phyloP scores from a whole-genome alignment of 2,888 invertebrate genomes.

The Colletes collaris region DNA sequence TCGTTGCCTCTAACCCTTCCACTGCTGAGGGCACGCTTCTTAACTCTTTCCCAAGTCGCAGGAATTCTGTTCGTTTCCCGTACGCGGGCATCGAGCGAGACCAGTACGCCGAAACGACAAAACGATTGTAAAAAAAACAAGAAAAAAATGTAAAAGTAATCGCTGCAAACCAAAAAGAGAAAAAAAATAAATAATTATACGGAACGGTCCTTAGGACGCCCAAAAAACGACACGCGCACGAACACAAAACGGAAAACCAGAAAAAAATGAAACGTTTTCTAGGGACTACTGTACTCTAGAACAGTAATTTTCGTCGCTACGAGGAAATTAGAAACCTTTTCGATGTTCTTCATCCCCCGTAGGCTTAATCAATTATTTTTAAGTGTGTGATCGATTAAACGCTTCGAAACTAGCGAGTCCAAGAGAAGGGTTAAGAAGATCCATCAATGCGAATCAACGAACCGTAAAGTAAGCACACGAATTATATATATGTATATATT shows the following conservation, averaged over 20 bases:
- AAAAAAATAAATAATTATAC: background rate
- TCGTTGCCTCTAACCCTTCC: conserved; percentile 60
- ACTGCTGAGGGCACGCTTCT: conserved; percentile 21
- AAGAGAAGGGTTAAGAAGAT: conserved; percentile 42
- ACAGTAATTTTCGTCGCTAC: conserved; percentile 17
- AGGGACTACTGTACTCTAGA: background rate
- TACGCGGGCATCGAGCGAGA: background rate
- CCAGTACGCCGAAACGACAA: background rate
- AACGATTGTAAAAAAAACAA: background rate
- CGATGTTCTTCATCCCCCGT: conserved; percentile 18
- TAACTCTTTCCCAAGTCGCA: conserved; percentile 33
- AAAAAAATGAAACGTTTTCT: background rate
- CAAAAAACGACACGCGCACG: background rate
- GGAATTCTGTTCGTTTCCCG: background rate
- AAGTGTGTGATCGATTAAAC: conserved; percentile 9
- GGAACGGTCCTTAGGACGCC: conserved; percentile 1
- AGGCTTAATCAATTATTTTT: conserved; percentile 36
- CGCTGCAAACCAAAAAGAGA: background rate
- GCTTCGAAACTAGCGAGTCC: conserved; percentile 20
- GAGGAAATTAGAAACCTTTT: conserved; percentile 28
- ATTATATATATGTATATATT: background rate
- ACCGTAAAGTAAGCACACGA: background rate
- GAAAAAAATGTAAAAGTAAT: background rate
- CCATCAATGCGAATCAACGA: conserved; percentile 15
- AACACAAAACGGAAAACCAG: background rate